phyloP scores from a whole-genome alignment of 2,888 invertebrate species.

The Cataglyphis albicans region DNA sequence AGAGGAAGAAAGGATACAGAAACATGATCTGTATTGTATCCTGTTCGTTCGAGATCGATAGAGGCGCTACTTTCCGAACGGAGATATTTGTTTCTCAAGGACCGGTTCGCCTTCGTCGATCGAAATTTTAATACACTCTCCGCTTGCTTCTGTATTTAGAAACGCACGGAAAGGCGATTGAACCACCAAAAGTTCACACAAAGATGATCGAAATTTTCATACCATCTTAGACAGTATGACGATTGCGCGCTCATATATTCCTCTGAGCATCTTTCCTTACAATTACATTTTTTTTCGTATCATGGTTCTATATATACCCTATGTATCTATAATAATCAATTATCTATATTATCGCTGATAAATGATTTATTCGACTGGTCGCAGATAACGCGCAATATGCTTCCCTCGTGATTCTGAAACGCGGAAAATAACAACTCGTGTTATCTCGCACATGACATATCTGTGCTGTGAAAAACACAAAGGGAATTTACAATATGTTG shows the following conservation, averaged over 20 bases:
- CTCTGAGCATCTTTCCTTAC: neutral
- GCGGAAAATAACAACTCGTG: neutral
- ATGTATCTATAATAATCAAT: neutral
- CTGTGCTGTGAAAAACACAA: neutral
- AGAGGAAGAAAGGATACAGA: neutral
- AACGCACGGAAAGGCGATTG: neutral
- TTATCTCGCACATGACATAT: neutral
- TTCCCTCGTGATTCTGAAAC: neutral
- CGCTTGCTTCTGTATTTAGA: neutral
- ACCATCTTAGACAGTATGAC: neutral
- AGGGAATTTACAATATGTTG: neutral
- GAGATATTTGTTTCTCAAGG: neutral
- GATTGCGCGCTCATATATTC: neutral
- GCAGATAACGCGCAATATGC: conserved; percentile 45
- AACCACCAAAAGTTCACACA: neutral
- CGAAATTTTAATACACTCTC: neutral
- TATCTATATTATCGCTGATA: neutral
- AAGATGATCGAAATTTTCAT: neutral
- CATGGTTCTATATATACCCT: neutral
- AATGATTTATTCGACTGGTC: neutral
- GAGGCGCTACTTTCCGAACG: conserved; percentile 49
- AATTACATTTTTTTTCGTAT: conserved; percentile 26
- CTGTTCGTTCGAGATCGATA: conserved; percentile 37
- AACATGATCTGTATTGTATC: neutral
- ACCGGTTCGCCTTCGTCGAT: neutral